Conservation (phyloP, 2,888 invertebrate species). For the Rosalia funebris region DNA sequence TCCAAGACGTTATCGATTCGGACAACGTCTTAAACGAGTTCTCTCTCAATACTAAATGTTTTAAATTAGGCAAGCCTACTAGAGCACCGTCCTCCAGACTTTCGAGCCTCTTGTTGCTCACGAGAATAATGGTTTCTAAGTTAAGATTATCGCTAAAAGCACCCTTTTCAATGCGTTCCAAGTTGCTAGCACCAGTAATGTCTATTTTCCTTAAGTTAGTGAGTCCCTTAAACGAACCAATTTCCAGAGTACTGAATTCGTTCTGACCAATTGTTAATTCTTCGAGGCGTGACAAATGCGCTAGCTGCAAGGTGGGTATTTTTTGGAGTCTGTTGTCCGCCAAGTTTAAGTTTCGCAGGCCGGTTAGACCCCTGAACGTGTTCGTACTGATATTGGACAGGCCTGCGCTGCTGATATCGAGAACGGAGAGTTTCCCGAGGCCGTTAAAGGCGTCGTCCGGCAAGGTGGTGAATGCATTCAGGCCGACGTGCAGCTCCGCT, state of each 20-base stretch:
- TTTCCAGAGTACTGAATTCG: conserved; percentile 75
- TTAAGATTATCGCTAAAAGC: conserved; percentile 85
- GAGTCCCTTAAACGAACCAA: conserved; percentile 81
- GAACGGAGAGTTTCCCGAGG: conserved; percentile 76
- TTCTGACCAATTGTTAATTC: conserved; percentile 86
- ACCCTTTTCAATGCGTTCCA: conserved; percentile 79
- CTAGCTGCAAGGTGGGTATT: conserved; percentile 81
- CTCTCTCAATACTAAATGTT: conserved; percentile 79
- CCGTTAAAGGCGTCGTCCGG: conserved; percentile 83
- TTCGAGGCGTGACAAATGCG: conserved; percentile 78
- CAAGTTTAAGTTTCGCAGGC: conserved; percentile 80
- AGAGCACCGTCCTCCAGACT: conserved; percentile 81
- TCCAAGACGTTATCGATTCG: conserved; percentile 84
- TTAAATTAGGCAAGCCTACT: conserved; percentile 81
- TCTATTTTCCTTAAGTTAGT: conserved; percentile 81
- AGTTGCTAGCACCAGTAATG: conserved; percentile 79
- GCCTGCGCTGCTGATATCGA: conserved; percentile 85
- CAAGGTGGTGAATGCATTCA: conserved; percentile 81
- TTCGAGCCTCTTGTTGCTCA: conserved; percentile 80
- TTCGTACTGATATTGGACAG: conserved; percentile 80
- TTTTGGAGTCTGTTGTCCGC: conserved; percentile 81
- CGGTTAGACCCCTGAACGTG: conserved; percentile 80
- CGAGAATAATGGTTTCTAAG: conserved; percentile 78
- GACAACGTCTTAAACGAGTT: conserved; percentile 80
- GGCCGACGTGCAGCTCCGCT: conserved; percentile 85